These are phyloP conservation scores for Maccullochella peelii DNA, from an alignment of 2,113 vertebrate genomes.

Conservation along the genomic window DNA sequence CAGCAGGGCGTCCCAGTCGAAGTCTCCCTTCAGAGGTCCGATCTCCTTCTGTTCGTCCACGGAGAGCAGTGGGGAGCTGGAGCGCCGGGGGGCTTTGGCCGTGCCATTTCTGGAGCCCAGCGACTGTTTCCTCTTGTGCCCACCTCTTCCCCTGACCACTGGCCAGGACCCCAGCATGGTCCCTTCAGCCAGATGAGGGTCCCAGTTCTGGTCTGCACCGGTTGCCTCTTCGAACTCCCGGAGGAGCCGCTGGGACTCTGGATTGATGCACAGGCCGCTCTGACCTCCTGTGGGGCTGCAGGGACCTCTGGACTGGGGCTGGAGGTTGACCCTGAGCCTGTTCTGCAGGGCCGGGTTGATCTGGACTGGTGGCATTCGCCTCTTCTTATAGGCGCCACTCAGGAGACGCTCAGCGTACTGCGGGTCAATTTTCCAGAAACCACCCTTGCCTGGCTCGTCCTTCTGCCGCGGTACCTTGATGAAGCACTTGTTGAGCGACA, in stretches of 20 bases:
- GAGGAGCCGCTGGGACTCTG: conserved; percentile 89
- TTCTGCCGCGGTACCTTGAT: conserved; percentile 97
- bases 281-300: conserved; percentile 6
- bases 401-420: conserved; percentile 92
- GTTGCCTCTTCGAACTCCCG: conserved; percentile 90
- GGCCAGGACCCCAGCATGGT: conserved; percentile 81
- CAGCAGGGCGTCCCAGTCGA: conserved; percentile 96
- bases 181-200: conserved; percentile 67
- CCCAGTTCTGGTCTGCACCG: conserved; percentile 81
- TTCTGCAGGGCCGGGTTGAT: conserved; percentile 89
- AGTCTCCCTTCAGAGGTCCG: conserved; percentile 92
- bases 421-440: conserved; percentile 97
- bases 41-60: conserved; percentile 89
- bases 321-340: conserved; percentile 63
- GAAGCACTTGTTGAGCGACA: conserved; percentile 98
- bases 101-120: conserved; percentile 73
- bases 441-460: conserved; percentile 94
- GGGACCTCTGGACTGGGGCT: background rate
- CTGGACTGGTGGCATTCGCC: conserved; percentile 88
- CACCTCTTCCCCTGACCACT: conserved; percentile 56
- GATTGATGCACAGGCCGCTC: conserved; percentile 72
- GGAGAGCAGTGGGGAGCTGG: conserved; percentile 86
- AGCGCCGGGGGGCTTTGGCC: conserved; percentile 81
- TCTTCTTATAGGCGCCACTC: conserved; percentile 91
- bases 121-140: conserved; percentile 86